Evolutionary conservation across 2,113 vertebrate species (phyloP).

Genomic region (Naja naja): DNA sequence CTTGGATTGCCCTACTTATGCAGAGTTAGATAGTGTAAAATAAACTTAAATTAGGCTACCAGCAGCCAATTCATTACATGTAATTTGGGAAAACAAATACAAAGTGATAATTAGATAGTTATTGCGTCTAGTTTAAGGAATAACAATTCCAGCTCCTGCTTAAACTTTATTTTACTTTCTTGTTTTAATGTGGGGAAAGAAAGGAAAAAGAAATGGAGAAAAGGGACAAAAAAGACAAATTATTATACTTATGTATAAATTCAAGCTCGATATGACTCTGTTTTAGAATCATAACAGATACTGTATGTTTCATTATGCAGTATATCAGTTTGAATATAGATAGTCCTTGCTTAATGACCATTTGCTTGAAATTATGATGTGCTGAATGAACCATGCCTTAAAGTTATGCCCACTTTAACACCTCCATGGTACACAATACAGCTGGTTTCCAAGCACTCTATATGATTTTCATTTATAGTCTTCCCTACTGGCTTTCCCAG

Average conservation of each 20-base stretch:
- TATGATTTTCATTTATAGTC: not conserved
- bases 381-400: not conserved
- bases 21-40: not conserved
- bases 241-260: not conserved
- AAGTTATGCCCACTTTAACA: not conserved
- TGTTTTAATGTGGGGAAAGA: not conserved
- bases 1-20: not conserved
- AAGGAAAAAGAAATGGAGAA: not conserved
- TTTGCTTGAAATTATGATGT: not conserved
- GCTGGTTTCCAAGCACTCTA: not conserved
- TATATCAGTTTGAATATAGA: not conserved
- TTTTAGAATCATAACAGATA: not conserved
- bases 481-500: not conserved
- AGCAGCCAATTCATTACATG: not conserved
- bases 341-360: not conserved
- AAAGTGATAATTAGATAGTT: not conserved
- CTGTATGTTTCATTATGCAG: not conserved
- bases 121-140: not conserved
- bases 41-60: not conserved
- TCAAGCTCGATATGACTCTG: not conserved
- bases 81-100: not conserved
- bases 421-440: not conserved
- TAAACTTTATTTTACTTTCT: not conserved
- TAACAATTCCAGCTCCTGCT: not conserved
- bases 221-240: not conserved